Evolutionary conservation across 2,113 vertebrate genomes (phyloP).

Genomic region (Oenanthe oenanthe): DNA sequence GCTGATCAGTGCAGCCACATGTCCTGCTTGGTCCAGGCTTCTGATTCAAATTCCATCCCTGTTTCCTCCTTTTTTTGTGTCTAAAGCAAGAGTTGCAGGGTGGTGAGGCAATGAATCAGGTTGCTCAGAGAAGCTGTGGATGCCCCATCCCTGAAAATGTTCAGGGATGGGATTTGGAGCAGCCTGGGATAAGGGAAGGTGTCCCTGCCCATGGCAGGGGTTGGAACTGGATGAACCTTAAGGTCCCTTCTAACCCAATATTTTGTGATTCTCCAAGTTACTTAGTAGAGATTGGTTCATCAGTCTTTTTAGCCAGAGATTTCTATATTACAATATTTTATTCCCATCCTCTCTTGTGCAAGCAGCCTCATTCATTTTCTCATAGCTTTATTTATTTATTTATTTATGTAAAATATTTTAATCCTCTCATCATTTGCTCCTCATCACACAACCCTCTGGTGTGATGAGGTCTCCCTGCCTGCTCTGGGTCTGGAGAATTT

Average conservation of each 20-base stretch:
- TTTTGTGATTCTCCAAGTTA: neutral
- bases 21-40: neutral
- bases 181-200: neutral
- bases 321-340: neutral
- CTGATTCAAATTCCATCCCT: neutral
- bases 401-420: neutral
- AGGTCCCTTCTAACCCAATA: neutral
- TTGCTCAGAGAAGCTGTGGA: neutral
- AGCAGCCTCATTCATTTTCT: neutral
- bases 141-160: neutral
- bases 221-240: neutral
- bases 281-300: neutral
- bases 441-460: accelerated
- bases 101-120: neutral
- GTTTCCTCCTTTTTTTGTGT: accelerated
- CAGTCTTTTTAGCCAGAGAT: no score
- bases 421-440: neutral
- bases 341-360: neutral
- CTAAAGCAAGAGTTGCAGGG: neutral
- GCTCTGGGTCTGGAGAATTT: neutral
- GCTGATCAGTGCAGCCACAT: neutral
- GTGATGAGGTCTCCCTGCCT: neutral
- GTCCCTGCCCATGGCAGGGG: neutral
- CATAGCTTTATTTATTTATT: neutral
- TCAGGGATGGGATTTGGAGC: neutral